Conservation (phyloP, 1,140 invertebrate genomes). For the Lordiphosa clarofinis region DNA sequence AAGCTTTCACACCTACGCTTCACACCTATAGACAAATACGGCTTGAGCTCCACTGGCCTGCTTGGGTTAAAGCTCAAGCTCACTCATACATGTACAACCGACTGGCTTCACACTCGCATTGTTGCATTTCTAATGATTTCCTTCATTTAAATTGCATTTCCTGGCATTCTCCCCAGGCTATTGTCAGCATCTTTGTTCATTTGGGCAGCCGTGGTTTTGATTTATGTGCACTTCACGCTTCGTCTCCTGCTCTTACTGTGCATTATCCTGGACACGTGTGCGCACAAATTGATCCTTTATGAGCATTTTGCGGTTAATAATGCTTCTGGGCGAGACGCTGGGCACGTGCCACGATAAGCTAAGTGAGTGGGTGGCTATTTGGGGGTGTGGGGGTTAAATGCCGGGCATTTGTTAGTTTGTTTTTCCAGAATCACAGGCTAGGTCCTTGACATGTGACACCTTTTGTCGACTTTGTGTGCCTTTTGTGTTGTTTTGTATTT, state of each 20-base stretch:
- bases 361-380: constrained; percentile 9
- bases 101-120: no score
- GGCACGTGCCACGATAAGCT: constrained; percentile 72
- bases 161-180: not conserved
- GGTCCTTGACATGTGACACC: constrained; percentile 69
- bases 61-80: no score
- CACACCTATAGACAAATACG: no score
- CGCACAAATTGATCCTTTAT: constrained; percentile 77
- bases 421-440: constrained; percentile 18
- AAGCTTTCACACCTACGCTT: no score
- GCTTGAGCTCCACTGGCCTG: no score
- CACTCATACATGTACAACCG: no score
- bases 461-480: constrained; percentile 57
- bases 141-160: constrained; percentile 39
- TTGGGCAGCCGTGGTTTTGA: constrained; percentile 58
- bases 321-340: constrained; percentile 33
- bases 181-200: constrained; percentile 50
- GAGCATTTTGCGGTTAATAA: constrained; percentile 78
- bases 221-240: constrained; percentile 64
- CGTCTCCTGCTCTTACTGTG: constrained; percentile 17
- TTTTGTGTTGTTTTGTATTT: constrained; percentile 30
- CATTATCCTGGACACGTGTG: constrained; percentile 73
- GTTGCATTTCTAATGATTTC: constrained; percentile 33
- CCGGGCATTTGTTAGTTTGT: constrained; percentile 51
- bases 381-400: constrained; percentile 47